Base-by-base conservation (phyloP, 2,797 vertebrate species). In the Tenualosa ilisha region DNA sequence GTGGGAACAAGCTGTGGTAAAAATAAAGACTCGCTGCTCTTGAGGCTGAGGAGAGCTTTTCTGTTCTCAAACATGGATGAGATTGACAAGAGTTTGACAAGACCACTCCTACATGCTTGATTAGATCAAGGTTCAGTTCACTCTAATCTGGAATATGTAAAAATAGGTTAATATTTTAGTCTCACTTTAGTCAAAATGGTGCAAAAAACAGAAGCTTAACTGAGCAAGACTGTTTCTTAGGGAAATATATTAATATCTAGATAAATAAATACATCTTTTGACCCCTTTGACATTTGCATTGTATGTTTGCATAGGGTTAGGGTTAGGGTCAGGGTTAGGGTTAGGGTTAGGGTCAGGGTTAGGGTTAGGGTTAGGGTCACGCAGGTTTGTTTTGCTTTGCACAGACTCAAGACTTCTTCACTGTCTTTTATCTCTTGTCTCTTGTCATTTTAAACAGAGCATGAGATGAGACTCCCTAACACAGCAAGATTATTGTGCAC, bases 261-360 rank as follows among this genome's bases (percentile, higher is more conserved):
- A 87, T 81, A 91, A 85, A 87, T 90, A 88, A 89, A 87, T 88
- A 75, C 8, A 84, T 63, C 17, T 26, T 90, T 92, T 89, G 89
- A 91, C 90, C 90, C 85, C 49, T 84, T 90, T 85, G 54, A 91
- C 92, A 87, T 90, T 86, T 90, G 89, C 91, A 92, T 90, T 89
- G 86, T 59, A 83, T 88, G 53, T 84, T 91, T 88, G 81, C 65
- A 90, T 85, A n/a, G n/a, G n/a, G n/a, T n/a, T n/a, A n/a, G n/a
- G n/a, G n/a, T n/a, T n/a, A n/a, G n/a, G n/a, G n/a, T n/a, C n/a
- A n/a, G n/a, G n/a, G n/a, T n/a, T n/a, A n/a, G n/a, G n/a, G n/a
- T n/a, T n/a, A n/a, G n/a, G n/a, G n/a, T n/a, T n/a, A n/a, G n/a
- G n/a, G n/a, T n/a, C n/a, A n/a, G n/a, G n/a, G n/a, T n/a, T n/a